phyloP scores from a whole-genome alignment of 2,797 vertebrate genomes.

The Peromyscus attwateri region DNA sequence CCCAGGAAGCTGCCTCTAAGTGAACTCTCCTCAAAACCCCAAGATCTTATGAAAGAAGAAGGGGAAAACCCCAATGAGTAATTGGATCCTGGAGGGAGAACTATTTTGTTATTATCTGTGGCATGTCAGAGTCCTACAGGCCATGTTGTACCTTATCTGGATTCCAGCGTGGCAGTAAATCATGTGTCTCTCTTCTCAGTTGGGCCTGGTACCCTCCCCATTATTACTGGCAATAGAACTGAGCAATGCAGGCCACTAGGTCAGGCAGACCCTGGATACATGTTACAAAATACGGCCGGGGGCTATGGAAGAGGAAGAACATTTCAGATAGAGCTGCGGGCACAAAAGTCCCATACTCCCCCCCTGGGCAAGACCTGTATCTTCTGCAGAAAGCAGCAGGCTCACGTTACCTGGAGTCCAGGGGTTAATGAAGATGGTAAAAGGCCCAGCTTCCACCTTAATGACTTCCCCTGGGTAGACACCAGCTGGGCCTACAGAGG shows the following conservation, averaged over 20 bases:
- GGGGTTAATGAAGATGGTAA: not conserved
- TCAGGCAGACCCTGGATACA: not conserved
- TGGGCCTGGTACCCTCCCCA: too few species aligned
- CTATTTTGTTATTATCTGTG: not conserved
- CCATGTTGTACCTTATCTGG: not conserved
- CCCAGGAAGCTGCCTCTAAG: not conserved
- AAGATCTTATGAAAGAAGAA: not conserved
- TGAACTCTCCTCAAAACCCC: not conserved
- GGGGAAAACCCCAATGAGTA: not conserved
- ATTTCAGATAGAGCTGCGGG: not conserved
- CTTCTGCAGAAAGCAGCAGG: not conserved
- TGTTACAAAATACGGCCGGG: not conserved
- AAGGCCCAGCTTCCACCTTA: not conserved
- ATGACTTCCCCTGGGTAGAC: not conserved
- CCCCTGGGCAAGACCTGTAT: too few species aligned
- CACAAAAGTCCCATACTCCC: not conserved
- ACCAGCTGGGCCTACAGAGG: not conserved
- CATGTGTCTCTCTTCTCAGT: not conserved
- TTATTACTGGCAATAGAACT: not conserved
- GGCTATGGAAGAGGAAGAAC: not conserved
- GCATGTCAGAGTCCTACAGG: not conserved
- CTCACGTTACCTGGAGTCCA: not conserved
- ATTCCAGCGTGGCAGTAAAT: not conserved
- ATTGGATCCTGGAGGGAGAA: not conserved
- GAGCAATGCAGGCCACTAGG: too few species aligned